phyloP scores from a whole-genome alignment of 2,797 vertebrate species.

The Acridotheres tristis region DNA sequence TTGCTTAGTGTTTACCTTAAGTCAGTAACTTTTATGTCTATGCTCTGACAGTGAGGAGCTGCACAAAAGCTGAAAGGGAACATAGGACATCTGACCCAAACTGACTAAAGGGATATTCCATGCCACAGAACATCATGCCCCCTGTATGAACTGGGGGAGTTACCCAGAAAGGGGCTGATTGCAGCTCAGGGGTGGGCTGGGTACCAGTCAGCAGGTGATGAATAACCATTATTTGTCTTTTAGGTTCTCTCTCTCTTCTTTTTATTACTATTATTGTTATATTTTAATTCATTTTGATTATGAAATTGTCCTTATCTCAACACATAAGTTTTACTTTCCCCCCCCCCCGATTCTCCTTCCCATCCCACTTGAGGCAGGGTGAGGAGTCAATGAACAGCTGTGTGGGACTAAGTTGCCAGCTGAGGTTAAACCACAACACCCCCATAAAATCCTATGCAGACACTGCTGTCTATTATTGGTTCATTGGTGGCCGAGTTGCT shows the following conservation, averaged over 20 bases:
- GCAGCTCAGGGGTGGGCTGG: neutral
- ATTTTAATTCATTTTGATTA: neutral
- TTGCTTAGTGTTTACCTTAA: neutral
- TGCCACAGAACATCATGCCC: neutral
- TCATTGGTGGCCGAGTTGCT: neutral
- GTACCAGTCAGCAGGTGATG: neutral
- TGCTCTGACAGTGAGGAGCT: neutral
- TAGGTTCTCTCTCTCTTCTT: neutral
- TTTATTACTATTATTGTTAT: neutral
- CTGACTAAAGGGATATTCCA: neutral
- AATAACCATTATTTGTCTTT: neutral
- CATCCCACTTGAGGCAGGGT: neutral
- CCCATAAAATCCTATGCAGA: neutral
- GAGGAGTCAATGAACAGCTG: neutral
- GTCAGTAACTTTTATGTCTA: neutral
- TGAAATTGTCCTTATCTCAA: neutral
- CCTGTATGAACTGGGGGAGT: neutral
- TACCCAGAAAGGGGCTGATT: neutral
- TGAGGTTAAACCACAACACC: neutral
- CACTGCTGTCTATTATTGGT: neutral
- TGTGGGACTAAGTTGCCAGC: neutral
- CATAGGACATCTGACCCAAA: neutral
- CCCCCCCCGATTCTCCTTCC: neutral
- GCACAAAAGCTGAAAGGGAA: neutral
- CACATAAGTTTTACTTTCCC: neutral